Percentiles rank a stretch among this genome's conserved stretches.
These are phyloP conservation scores for Theristicus caerulescens DNA, from an alignment of 2,113 vertebrate genomes.

Conservation along the genomic window DNA sequence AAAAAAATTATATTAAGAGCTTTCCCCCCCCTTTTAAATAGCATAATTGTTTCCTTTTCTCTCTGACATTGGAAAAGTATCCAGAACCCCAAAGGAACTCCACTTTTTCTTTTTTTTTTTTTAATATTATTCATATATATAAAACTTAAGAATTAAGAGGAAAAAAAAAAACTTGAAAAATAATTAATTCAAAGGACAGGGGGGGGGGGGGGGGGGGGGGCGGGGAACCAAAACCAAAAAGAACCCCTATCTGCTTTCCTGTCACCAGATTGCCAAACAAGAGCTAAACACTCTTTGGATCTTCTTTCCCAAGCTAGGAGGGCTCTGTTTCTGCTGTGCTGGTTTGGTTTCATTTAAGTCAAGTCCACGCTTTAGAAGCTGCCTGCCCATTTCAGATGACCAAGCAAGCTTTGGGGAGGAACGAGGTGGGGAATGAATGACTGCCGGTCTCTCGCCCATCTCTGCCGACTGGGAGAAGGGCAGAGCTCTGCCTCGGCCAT, in stretches of 20 bases:
- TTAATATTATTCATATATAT: neutral
- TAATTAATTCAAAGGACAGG: neutral
- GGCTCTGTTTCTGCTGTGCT: neutral
- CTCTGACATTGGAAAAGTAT: neutral
- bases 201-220: too few species aligned
- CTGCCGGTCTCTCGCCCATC: slow-evolving; percentile 3
- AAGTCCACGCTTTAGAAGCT: neutral
- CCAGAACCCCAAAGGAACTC: neutral
- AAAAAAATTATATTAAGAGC: slow-evolving; percentile 41
- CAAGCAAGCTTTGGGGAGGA: slow-evolving; percentile 4
- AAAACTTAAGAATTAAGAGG: slow-evolving; percentile 6
- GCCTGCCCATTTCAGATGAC: neutral
- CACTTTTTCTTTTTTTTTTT: neutral
- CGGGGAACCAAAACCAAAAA: too few species aligned
- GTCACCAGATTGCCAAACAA: neutral
- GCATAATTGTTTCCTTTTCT: neutral
- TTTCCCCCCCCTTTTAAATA: slow-evolving; percentile 20
- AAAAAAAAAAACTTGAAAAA: neutral
- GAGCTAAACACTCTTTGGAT: neutral
- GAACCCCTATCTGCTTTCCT: neutral
- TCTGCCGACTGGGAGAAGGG: slow-evolving; percentile 42
- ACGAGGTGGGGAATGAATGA: neutral
- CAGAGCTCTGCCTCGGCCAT: neutral
- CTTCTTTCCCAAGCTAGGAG: neutral
- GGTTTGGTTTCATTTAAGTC: neutral